Base-by-base conservation (phyloP, 37 sponge, comb jelly and placozoan species). In the Chondrosia reniformis region DNA sequence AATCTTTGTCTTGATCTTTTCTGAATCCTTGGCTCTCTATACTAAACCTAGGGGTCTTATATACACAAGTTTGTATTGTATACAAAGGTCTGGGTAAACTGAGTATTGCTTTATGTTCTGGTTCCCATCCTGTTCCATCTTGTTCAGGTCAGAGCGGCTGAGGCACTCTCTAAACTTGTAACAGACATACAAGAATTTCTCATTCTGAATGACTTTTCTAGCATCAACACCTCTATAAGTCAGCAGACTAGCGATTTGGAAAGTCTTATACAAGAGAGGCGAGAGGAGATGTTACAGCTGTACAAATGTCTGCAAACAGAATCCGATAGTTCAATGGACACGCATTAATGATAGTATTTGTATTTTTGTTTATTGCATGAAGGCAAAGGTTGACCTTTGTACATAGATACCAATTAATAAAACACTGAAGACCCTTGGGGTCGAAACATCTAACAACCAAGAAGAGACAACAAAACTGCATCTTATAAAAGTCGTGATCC, bases 151-250 rank as follows among this genome's bases (percentile, higher is more conserved):
- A 79, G 96, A 10, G 93, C 96, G 24, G 93, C 89, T 0, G 94
- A 95, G 69, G 74, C 83, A 34, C 79, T 95, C 19, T 87, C 85
- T 5, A 81, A 86, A 46, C 83, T 95, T 42, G 88, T 89, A 13
- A 82, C 90, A 10, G 93, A 95, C 30, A 58, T 95, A 21, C 94
- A 95, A 45, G 96, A 95, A 76, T 85, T 59, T 30, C 82, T 95
- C 37, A 89, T 95, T 22, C 80, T 95, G 22, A 89, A 95, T 76
- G 96, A 95, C 76, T 93, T 95, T 80, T 87, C 96, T 2, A 61
- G 84, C 61, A 85, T 95, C 81, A 95, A 95, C 54, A 85, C 93
- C 9, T 39, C 83, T 37, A 79, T 79, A 41, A 63, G 76, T 8
- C 74, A 86, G 42, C 82, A 77, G 7, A 79, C 74, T 9, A 38